phyloP scores from a whole-genome alignment of 2,888 invertebrate genomes.

The Gari tellinella region DNA sequence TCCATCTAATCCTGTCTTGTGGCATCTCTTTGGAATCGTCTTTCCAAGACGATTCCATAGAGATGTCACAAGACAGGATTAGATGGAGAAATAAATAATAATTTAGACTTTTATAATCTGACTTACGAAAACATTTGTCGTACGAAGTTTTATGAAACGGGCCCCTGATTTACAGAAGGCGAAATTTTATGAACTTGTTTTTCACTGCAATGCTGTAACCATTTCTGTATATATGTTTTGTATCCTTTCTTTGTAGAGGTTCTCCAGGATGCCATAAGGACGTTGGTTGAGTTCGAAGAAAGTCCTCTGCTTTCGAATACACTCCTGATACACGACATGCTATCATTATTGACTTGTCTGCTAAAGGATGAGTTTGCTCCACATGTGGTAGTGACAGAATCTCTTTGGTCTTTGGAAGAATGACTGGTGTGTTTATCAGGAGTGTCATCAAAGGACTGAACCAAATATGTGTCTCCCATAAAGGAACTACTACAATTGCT shows the following conservation, averaged over 20 bases:
- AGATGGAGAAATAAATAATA: no score
- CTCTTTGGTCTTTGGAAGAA: constrained; percentile 20
- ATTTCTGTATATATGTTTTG: not conserved
- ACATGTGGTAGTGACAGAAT: constrained; percentile 10
- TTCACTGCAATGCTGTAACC: no score
- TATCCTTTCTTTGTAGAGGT: constrained; percentile 21
- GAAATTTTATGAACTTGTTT: no score
- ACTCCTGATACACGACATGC: constrained; percentile 23
- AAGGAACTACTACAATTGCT: constrained; percentile 9
- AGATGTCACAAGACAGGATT: no score
- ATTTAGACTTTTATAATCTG: no score
- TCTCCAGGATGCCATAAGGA: constrained; percentile 41
- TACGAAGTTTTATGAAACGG: no score
- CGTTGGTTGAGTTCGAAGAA: constrained; percentile 20
- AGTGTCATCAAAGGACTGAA: constrained; percentile 10
- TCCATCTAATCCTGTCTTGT: no score
- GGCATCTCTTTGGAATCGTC: no score
- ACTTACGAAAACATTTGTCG: no score
- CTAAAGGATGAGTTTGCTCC: constrained; percentile 8
- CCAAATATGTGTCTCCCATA: constrained; percentile 28
- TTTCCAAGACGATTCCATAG: no score
- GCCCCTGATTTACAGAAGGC: no score
- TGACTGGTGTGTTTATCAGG: constrained; percentile 10
- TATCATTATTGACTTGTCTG: constrained; percentile 12
- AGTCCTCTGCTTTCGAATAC: constrained; percentile 13